Conservation (phyloP, 2,888 invertebrate genomes). For the Ichneumon xanthorius region DNA sequence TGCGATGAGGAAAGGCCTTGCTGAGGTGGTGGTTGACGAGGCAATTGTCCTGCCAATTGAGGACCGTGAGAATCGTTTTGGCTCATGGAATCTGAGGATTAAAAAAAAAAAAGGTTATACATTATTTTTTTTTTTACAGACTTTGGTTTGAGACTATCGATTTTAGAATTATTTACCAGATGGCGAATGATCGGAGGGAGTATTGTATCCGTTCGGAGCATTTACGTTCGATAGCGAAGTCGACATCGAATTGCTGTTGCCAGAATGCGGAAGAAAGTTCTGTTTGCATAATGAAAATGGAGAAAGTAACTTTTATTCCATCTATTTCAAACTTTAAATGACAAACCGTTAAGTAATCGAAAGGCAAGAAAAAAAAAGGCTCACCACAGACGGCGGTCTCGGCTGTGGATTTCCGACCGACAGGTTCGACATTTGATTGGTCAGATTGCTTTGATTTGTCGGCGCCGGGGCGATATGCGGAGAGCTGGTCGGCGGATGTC, state of each 20-base stretch:
- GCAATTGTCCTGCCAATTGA: slow-evolving; percentile 48
- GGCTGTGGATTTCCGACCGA: slow-evolving; percentile 73
- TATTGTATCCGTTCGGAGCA: slow-evolving; percentile 72
- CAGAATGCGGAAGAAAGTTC: slow-evolving; percentile 72
- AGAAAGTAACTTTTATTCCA: slow-evolving; percentile 2
- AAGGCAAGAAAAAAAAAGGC: neutral
- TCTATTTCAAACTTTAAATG: neutral
- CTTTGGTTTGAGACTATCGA: neutral
- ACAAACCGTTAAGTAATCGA: neutral
- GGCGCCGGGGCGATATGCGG: slow-evolving; percentile 71
- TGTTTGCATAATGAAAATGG: slow-evolving; percentile 65
- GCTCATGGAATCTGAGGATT: slow-evolving; percentile 9
- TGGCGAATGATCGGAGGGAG: slow-evolving; percentile 72
- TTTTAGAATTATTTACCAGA: slow-evolving; percentile 60
- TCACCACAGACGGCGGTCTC: slow-evolving; percentile 74
- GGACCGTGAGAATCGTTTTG: slow-evolving; percentile 34
- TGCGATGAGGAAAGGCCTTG: slow-evolving; percentile 60
- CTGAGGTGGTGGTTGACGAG: slow-evolving; percentile 34
- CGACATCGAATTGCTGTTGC: slow-evolving; percentile 71
- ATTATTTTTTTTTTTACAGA: neutral
- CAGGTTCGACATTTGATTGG: slow-evolving; percentile 80
- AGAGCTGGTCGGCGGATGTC: slow-evolving; percentile 72
- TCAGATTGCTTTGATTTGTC: slow-evolving; percentile 75
- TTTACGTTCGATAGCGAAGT: slow-evolving; percentile 74
- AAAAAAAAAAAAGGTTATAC: neutral